Conservation (phyloP, 2,113 vertebrate genomes). For the Nannospalax galili region DNA sequence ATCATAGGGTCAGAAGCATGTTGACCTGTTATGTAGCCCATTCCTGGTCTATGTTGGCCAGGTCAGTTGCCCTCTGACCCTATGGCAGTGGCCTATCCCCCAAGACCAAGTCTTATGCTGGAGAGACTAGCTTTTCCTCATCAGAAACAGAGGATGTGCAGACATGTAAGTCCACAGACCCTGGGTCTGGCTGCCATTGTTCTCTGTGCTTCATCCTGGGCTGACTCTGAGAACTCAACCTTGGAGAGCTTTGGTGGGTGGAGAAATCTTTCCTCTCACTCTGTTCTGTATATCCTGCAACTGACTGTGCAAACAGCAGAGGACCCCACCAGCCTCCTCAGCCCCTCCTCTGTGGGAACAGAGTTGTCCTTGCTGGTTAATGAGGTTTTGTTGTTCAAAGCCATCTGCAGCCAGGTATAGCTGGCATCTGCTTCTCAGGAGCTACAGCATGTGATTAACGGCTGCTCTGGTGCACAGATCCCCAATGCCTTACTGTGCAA, state of each 20-base stretch:
- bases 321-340: not conserved
- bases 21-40: not conserved
- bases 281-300: not conserved
- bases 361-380: not conserved
- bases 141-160: too few relatives aligned
- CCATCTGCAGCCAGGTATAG: too few relatives aligned
- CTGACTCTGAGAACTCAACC: not conserved
- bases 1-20: not conserved
- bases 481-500: not conserved
- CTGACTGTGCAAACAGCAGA: not conserved
- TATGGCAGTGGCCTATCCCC: not conserved
- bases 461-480: not conserved
- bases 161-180: not conserved
- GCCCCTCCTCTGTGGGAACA: conserved; percentile 52
- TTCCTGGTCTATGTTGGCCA: not conserved
- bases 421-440: not conserved
- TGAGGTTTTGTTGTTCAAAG: conserved; percentile 45
- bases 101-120: not conserved
- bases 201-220: not conserved
- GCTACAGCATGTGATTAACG: not conserved
- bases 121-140: not conserved
- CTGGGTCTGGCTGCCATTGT: not conserved
- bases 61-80: not conserved
- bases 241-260: not conserved
- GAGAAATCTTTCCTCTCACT: not conserved